Conservation (phyloP, 2,113 vertebrate species). For the Drymodes brunneopygia region DNA sequence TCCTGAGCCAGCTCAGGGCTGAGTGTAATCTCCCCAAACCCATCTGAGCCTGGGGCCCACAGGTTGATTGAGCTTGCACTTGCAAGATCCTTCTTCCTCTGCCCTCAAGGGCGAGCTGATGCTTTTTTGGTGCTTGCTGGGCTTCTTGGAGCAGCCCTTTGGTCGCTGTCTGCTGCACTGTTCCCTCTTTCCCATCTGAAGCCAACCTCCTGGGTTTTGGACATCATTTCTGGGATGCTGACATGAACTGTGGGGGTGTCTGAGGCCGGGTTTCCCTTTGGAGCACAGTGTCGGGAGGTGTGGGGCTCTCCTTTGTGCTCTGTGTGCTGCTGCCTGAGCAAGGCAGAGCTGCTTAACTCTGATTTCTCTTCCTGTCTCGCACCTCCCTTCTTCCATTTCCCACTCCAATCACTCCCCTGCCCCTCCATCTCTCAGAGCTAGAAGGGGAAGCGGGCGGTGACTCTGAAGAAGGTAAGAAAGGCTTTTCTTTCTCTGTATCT, state of each 20-base stretch:
- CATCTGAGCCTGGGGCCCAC: rapidly evolving
- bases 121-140: not conserved
- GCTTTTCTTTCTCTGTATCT: not conserved
- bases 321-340: not conserved
- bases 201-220: not conserved
- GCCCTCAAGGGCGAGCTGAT: not conserved
- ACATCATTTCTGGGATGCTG: not conserved
- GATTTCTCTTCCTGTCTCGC: slow-evolving; percentile 36
- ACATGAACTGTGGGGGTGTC: not conserved
- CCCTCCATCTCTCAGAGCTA: slow-evolving; percentile 66
- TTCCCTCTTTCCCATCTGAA: not conserved
- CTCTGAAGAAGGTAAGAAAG: slow-evolving; percentile 83
- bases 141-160: not conserved
- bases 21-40: not conserved
- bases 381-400: not conserved
- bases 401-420: not conserved
- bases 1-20: not conserved
- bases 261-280: not conserved
- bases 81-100: not conserved
- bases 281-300: not conserved
- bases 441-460: slow-evolving; percentile 68
- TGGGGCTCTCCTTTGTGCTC: not conserved
- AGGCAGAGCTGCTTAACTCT: slow-evolving; percentile 2
- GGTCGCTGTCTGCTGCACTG: not conserved
- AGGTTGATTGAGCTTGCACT: not conserved